Base-by-base conservation (phyloP, 2,113 vertebrate species). In the Oncorhynchus kisutch region DNA sequence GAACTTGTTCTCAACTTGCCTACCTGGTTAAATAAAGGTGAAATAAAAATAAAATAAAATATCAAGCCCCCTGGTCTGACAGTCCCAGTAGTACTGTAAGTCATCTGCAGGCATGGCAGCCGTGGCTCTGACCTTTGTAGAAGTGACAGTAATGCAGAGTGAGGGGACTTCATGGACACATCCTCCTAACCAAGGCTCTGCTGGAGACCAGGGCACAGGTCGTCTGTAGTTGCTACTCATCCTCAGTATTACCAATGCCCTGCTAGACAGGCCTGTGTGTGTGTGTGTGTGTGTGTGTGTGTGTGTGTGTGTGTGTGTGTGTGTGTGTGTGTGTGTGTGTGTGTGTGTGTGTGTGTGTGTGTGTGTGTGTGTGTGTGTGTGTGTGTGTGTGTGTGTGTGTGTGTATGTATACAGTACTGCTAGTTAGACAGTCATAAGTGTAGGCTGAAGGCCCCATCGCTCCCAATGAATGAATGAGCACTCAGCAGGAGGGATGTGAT, bases 401-500 rank as follows among this genome's bases (percentile, higher is more conserved):
- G 70, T 74, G 77, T 74, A 69, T 66, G 66, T 77, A 9, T 69
- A 57, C 62, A 76, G 65, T 73, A 79, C 75, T 81, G 77, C 81
- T 74, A 81, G 77, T 79, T 74, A 73, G 78, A 65, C 69, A 72
- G 77, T 86, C 86, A 89, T 39, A 8, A 81, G 81, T 84, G 71
- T 75, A 83, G 85, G 76, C 72, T 84, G 84, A 82, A 88, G 82
- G 85, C 74, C 80, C 78, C 48, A 25, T 57, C 84, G 78, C 78
- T 82, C 70, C 71, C 75, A 75, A 73, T 86, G 85, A 87, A 92
- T 88, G 76, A 88, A 91, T 86, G 85, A 88, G 86, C 85, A 72
- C 74, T 54, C 85, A 86, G 84, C 88, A 79, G 84, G 86, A 84
- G 86, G 68, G 84, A 80, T 77, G 81, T 81, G 86, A 87, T 79